phyloP scores from a whole-genome alignment of 1,140 invertebrate genomes.

The Hycleus phaleratus region DNA sequence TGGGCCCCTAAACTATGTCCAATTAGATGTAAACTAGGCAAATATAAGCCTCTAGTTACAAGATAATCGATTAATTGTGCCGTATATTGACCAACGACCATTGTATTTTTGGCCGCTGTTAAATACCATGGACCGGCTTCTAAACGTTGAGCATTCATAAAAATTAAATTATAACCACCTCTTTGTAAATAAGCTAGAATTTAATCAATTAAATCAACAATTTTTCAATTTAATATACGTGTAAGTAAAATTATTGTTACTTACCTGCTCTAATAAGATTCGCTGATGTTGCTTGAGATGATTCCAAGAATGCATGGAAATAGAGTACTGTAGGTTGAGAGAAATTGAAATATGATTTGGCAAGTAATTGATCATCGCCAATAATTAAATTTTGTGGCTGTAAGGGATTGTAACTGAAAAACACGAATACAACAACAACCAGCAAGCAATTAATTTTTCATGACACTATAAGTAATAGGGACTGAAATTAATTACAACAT shows the following conservation, averaged over 20 bases:
- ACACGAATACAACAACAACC: not conserved
- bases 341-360: constrained; percentile 48
- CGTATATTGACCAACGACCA: constrained; percentile 45
- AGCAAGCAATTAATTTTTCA: not conserved
- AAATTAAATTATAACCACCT: constrained; percentile 46
- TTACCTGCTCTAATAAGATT: constrained; percentile 45
- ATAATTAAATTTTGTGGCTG: constrained; percentile 40
- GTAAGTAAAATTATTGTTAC: constrained; percentile 2
- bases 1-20: constrained; percentile 51
- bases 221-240: not conserved
- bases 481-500: too few relatives aligned
- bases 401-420: constrained; percentile 47
- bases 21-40: constrained; percentile 48
- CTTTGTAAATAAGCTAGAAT: constrained; percentile 44
- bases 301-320: constrained; percentile 52
- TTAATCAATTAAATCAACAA: not conserved
- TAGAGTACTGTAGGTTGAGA: constrained; percentile 45
- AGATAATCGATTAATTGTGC: constrained; percentile 49
- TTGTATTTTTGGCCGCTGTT: constrained; percentile 47
- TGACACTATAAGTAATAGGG: too few relatives aligned
- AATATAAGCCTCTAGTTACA: constrained; percentile 41
- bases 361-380: constrained; percentile 44
- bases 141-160: constrained; percentile 44
- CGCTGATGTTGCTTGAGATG: constrained; percentile 41
- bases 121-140: constrained; percentile 51